Evolutionary conservation across 2,797 vertebrate genomes (phyloP).

Genomic region (Protonibea diacanthus): DNA sequence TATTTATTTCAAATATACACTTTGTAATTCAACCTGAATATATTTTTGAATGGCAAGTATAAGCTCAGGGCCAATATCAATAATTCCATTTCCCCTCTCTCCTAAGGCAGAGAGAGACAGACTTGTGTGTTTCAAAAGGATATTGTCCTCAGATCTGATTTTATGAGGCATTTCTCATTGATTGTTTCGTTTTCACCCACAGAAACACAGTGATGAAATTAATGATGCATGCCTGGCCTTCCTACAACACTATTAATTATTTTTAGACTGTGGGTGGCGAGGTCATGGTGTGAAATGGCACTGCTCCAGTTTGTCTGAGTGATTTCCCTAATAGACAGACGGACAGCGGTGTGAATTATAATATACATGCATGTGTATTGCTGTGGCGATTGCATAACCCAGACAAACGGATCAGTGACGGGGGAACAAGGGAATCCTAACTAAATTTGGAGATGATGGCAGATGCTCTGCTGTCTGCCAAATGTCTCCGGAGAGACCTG

Average conservation of each 20-base stretch:
- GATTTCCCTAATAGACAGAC: slow-evolving; percentile 63
- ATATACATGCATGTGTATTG: slow-evolving; percentile 24
- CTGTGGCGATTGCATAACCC: slow-evolving; percentile 44
- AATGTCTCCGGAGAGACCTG: slow-evolving; percentile 47
- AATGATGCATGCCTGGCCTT: slow-evolving; percentile 56
- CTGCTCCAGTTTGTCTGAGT: slow-evolving; percentile 53
- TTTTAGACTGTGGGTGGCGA: slow-evolving; percentile 60
- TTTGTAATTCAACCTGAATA: slow-evolving; percentile 38
- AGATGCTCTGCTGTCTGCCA: slow-evolving; percentile 73
- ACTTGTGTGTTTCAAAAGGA: slow-evolving; percentile 35
- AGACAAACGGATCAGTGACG: slow-evolving; percentile 50
- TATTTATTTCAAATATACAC: slow-evolving; percentile 33
- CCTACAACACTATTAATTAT: slow-evolving; percentile 64
- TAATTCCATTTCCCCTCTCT: slow-evolving; percentile 46
- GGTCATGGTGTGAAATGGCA: slow-evolving; percentile 63
- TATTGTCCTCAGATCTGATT: slow-evolving; percentile 68
- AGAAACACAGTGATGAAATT: slow-evolving; percentile 51
- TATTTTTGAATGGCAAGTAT: slow-evolving; percentile 56
- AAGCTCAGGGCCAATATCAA: slow-evolving; percentile 62
- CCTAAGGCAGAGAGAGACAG: slow-evolving; percentile 32
- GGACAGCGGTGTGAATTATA: slow-evolving; percentile 34
- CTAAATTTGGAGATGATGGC: slow-evolving; percentile 72
- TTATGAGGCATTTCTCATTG: slow-evolving; percentile 57
- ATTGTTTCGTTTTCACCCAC: slow-evolving; percentile 57
- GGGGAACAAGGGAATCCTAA: slow-evolving; percentile 57